These are phyloP conservation scores for Eristalinus aeneus DNA, from an alignment of 2,888 invertebrate genomes.

Conservation along the genomic window DNA sequence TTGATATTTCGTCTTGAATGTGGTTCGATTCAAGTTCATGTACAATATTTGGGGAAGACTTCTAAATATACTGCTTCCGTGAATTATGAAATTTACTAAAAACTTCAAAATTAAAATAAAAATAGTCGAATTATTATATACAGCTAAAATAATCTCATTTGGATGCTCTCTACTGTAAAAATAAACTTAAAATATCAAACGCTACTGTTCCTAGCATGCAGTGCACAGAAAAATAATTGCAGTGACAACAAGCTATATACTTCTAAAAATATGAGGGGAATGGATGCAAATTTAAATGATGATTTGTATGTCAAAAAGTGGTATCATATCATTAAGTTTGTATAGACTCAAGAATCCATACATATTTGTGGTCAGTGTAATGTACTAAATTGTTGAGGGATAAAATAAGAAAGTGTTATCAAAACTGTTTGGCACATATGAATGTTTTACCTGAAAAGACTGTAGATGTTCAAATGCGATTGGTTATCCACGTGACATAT, in stretches of 20 bases:
- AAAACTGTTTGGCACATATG: slow-evolving; percentile 25
- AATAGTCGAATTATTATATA: no score
- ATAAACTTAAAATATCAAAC: neutral
- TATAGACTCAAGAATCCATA: neutral
- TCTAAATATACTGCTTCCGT: no score
- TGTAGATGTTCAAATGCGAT: slow-evolving; percentile 65
- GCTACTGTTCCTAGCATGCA: neutral
- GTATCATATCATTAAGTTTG: neutral
- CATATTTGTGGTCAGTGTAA: slow-evolving; percentile 16
- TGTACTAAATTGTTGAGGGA: neutral
- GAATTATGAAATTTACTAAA: neutral
- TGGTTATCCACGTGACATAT: slow-evolving; percentile 57
- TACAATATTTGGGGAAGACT: no score
- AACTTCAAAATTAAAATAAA: no score
- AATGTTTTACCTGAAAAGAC: slow-evolving; percentile 70
- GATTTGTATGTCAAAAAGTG: slow-evolving; percentile 12
- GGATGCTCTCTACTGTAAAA: no score
- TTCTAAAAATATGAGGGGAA: neutral
- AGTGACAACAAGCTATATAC: slow-evolving; percentile 14
- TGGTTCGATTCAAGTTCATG: no score
- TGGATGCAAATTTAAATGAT: slow-evolving; percentile 19
- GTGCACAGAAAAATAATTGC: slow-evolving; percentile 17
- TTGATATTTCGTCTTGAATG: no score
- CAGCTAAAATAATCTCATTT: no score
- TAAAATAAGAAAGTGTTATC: slow-evolving; percentile 11